Evolutionary conservation across 2,888 invertebrate genomes (phyloP), one percentile per base, ranked within the genome.

Genomic region (Tortrix viridana): DNA sequence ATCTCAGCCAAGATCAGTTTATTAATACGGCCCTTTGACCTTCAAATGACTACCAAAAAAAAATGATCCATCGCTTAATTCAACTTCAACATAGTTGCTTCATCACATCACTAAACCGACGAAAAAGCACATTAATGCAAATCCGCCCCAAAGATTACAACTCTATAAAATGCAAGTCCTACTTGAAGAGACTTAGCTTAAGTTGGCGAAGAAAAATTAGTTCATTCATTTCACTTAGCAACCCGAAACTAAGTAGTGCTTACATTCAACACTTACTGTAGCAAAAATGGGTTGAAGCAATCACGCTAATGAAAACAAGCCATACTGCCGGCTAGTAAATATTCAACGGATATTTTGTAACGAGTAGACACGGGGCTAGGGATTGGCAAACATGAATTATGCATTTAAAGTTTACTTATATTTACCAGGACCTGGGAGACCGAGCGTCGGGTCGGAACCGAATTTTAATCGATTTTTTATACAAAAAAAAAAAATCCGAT

Each of bases 271-370:
- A 76, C 76, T 77, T 75, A 69, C 72, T 67, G 70, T 32, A 12
- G 32, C 70, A 75, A 74, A 79, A 78, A 77, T 74, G 71, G 71
- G 72, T 74, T 77, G 70, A 73, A 74, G 77, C 76, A 79, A 82
- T 79, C 77, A 77, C 70, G 72, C 72, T 80, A 83, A 82, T 83
- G 82, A 81, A 80, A 79, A 77, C 75, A 76, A 77, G 75, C 74
- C 72, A 74, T 71, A 69, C 65, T 72, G 69, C 65, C 66, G 70
- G 69, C 74, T 73, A 65, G 76, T 79, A 75, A 79, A 79, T 79
- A 79, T 80, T 80, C 77, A 76, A 71, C 69, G 69, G 66, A 67
- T 69, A 74, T 71, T 71, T 68, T 65, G 65, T 58, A 62, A 60
- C 60, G 63, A 66, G 55, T 20, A 62, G 66, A 68, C 65, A 66